Base-by-base conservation (phyloP, 2,113 vertebrate genomes). In the Serilophus lunatus region DNA sequence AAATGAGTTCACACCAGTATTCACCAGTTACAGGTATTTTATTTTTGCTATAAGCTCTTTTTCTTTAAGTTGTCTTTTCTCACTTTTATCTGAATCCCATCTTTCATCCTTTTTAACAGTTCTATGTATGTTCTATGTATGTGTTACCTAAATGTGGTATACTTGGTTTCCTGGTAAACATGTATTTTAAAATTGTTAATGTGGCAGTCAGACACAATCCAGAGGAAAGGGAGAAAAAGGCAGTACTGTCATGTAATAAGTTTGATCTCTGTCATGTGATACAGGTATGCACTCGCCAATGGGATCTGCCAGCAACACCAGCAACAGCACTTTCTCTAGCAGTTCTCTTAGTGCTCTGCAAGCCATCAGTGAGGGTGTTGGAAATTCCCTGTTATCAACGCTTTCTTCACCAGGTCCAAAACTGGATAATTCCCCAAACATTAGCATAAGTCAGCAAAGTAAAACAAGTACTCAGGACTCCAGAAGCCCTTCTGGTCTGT, bases 361-460 rank as follows among this genome's bases (percentile, higher is more conserved):
- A 97, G 99, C 99, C 91, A 99, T 99, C 81, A 99, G 99, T 71
- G 99, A 99, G 87, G 99, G 99, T 6, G 99, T 99, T 75, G 99
- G 99, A 59, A 99, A 98, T 74, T 98, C 99, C 12, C 97, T 99
- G 86, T 96, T 99, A 54, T 99, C 99, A 20, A 98, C 99, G 0
- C 98, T 99, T 90, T 99, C 98, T 74, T 99, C 99, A 24, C 99
- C 99, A 2, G 98, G 98, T 53, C 98, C 99, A 94, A 99, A 99
- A 92, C 53, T 98, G 19, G 99, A 99, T 93, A 98, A 97, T 92
- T 99, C 99, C 51, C 98, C 99, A 47, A 99, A 98, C 77, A 96
- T 99, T 96, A 98, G 97, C 95, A 83, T 99, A 80, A 96, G 97
- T n/a, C 98, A 98, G 60, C 98, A 96, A 76, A 97, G 90, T 95